phyloP scores from a whole-genome alignment of 2,797 vertebrate genomes.

The Sardinella longiceps region DNA sequence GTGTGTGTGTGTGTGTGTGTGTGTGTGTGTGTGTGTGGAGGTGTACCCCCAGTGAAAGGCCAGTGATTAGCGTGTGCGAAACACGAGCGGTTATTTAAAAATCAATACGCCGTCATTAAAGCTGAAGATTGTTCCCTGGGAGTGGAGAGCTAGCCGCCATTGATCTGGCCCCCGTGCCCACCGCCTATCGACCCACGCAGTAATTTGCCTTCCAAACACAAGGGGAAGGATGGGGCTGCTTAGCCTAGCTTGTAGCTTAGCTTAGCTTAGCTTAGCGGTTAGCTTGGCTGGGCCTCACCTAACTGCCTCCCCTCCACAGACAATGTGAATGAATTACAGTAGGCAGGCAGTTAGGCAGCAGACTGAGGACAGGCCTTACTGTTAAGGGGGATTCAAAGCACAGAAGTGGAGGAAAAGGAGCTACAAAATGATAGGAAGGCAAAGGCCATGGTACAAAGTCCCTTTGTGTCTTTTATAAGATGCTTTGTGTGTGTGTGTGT shows the following conservation, averaged over 20 bases:
- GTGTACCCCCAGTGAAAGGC: conserved; percentile 61
- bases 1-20: background rate
- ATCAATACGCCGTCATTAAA: conserved; percentile 80
- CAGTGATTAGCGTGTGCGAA: conserved; percentile 74
- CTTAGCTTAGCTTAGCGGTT: background rate
- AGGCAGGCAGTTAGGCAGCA: background rate
- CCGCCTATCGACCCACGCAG: conserved; percentile 69
- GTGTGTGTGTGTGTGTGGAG: conserved; percentile 27
- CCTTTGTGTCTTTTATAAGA: background rate
- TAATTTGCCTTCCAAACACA: conserved; percentile 72
- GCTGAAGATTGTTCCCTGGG: conserved; percentile 74
- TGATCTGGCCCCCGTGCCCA: conserved; percentile 72
- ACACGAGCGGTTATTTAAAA: conserved; percentile 77
- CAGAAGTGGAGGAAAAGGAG: background rate
- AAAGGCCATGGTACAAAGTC: background rate
- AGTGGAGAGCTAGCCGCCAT: conserved; percentile 68
- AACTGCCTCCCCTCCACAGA: conserved; percentile 47
- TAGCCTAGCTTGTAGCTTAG: background rate
- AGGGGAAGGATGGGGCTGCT: conserved; percentile 62
- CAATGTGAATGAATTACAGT: conserved; percentile 53
- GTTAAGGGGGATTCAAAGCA: conserved; percentile 27
- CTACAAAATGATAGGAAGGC: background rate
- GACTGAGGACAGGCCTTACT: background rate
- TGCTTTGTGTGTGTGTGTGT: background rate
- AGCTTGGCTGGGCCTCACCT: conserved; percentile 52